Evolutionary conservation across 2,797 vertebrate genomes (phyloP).

Genomic region (Eulemur mongoz): DNA sequence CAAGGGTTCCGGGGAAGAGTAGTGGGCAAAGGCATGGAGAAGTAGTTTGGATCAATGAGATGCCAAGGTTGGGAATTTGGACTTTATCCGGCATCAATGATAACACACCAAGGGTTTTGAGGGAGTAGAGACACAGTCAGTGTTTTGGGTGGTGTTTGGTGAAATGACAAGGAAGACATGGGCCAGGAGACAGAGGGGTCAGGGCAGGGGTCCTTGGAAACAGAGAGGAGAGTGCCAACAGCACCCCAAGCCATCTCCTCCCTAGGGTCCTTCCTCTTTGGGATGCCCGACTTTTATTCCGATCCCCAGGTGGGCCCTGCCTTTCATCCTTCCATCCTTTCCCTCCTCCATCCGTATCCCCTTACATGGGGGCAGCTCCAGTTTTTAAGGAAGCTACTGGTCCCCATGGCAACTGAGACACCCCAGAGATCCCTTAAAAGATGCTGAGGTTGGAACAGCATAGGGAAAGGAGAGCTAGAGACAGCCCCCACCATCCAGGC

Average conservation of each 20-base stretch:
- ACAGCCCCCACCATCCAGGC: not conserved
- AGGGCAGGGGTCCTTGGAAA: not conserved
- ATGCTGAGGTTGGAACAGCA: not conserved
- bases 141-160: not conserved
- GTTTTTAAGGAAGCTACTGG: not conserved
- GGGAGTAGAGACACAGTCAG: not conserved
- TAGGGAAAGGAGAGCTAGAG: not conserved
- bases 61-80: not conserved
- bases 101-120: not conserved
- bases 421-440: conserved; percentile 28
- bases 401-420: conserved; percentile 33
- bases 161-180: not conserved
- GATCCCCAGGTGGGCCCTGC: too few relatives aligned
- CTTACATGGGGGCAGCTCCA: not conserved
- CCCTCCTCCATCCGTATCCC: too few relatives aligned
- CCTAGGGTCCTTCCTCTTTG: not conserved
- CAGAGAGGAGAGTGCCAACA: not conserved
- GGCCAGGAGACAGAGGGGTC: not conserved
- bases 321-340: not conserved
- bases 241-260: too few relatives aligned
- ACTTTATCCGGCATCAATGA: not conserved
- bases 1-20: not conserved
- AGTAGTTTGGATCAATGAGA: not conserved
- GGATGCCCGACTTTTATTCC: not conserved
- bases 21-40: not conserved